Percentiles rank a stretch among this genome's conserved stretches.
Conservation (phyloP, 2,888 invertebrate genomes). For the Andrena bucephala region DNA sequence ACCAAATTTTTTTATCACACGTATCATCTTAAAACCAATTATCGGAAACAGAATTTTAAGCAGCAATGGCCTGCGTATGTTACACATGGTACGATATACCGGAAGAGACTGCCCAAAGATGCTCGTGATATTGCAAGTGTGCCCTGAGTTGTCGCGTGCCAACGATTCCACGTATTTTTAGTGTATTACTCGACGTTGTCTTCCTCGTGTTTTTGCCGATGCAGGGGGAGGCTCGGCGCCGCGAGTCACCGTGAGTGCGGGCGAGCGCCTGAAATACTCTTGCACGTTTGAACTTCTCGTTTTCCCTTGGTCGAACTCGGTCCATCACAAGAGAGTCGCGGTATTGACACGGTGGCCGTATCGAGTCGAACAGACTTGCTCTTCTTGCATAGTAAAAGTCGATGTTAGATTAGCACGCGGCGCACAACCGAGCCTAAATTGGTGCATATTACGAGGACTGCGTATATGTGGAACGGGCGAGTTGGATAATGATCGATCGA, state of each 20-base stretch:
- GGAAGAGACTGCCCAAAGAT: constrained; percentile 40
- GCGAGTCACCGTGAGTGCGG: constrained; percentile 45
- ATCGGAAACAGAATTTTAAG: neutral
- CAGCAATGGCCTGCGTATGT: too few relatives aligned
- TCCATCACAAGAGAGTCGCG: constrained; percentile 23
- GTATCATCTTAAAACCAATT: neutral
- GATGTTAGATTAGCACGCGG: neutral
- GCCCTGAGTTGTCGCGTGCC: constrained; percentile 45
- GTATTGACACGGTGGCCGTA: neutral
- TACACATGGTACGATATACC: neutral
- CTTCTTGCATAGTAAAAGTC: neutral
- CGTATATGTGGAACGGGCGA: neutral
- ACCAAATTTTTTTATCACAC: neutral
- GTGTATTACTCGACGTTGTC: constrained; percentile 53
- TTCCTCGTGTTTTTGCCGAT: constrained; percentile 37
- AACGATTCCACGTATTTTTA: constrained; percentile 69
- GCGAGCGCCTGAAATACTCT: constrained; percentile 72
- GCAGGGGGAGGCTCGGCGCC: constrained; percentile 35
- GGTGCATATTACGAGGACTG: neutral
- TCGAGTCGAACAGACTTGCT: neutral
- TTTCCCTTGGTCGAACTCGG: constrained; percentile 52
- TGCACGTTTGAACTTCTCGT: constrained; percentile 63
- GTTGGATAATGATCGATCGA: neutral
- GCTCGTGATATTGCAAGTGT: constrained; percentile 14
- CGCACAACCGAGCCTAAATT: neutral